phyloP scores from a whole-genome alignment of 2,113 vertebrate species.

The Petroica traversi region DNA sequence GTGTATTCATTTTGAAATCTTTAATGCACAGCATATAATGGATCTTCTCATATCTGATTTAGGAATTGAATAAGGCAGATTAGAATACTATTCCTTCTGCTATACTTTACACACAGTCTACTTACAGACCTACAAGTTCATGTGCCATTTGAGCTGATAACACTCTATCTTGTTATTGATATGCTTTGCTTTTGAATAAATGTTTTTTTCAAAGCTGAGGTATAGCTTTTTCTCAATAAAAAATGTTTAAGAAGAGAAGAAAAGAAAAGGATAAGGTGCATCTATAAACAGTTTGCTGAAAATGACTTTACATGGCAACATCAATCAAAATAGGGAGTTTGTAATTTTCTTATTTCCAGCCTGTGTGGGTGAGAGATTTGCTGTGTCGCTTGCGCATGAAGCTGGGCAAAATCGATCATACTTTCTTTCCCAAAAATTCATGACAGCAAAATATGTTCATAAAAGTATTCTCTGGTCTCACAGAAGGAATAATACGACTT shows the following conservation, averaged over 20 bases:
- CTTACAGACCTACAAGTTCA: neutral
- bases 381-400: neutral
- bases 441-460: neutral
- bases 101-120: neutral
- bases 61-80: neutral
- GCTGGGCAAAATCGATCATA: neutral
- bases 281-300: neutral
- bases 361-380: neutral
- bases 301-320: neutral
- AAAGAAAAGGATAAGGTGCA: neutral
- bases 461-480: neutral
- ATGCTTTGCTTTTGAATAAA: neutral
- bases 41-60: neutral
- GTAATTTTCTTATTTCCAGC: conserved; percentile 1
- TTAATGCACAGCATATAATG: neutral
- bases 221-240: neutral
- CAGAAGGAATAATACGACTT: neutral
- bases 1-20: neutral
- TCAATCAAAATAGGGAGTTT: neutral
- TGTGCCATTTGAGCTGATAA: neutral
- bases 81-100: neutral
- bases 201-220: neutral
- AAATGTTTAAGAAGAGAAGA: neutral
- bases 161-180: neutral
- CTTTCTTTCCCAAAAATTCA: neutral